Percentiles rank a stretch among this genome's conserved stretches.
Evolutionary conservation across 2,797 vertebrate genomes (phyloP).

Genomic region (Sparidentex hasta): DNA sequence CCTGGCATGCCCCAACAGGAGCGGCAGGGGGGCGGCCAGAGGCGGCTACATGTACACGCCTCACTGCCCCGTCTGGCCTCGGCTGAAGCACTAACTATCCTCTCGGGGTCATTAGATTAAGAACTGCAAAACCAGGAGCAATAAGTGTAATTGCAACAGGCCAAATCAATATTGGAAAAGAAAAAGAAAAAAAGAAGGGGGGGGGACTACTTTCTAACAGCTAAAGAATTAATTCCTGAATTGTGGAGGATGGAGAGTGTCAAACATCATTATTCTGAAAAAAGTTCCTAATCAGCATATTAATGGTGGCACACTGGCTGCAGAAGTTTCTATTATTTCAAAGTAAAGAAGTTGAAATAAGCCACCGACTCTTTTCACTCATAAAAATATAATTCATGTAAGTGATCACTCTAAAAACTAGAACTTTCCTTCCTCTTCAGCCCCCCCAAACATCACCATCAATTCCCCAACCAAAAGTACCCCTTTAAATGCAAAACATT

Average conservation of each 20-base stretch:
- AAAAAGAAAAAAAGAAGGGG: slow-evolving; percentile 9
- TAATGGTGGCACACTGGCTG: slow-evolving; percentile 77
- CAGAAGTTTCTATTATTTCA: slow-evolving; percentile 77
- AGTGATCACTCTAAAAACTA: slow-evolving; percentile 82
- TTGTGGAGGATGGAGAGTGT: slow-evolving; percentile 57
- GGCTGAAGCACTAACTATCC: slow-evolving; percentile 68
- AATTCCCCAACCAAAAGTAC: slow-evolving; percentile 80
- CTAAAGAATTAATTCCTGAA: slow-evolving; percentile 76
- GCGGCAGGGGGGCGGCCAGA: slow-evolving; percentile 74
- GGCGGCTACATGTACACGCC: slow-evolving; percentile 77
- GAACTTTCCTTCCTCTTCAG: slow-evolving; percentile 75
- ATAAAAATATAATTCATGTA: slow-evolving; percentile 85
- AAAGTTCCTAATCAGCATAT: slow-evolving; percentile 85
- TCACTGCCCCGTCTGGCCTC: slow-evolving; percentile 74
- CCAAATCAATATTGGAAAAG: slow-evolving; percentile 74
- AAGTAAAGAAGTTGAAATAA: slow-evolving; percentile 80
- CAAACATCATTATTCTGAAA: slow-evolving; percentile 81
- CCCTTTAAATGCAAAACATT: slow-evolving; percentile 90
- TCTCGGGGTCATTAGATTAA: slow-evolving; percentile 78
- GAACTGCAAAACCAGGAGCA: slow-evolving; percentile 68
- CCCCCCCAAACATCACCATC: slow-evolving; percentile 71
- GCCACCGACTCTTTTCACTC: slow-evolving; percentile 76
- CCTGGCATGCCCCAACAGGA: slow-evolving; percentile 84
- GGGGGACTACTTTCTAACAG: slow-evolving; percentile 54
- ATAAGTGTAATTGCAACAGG: slow-evolving; percentile 69